phyloP scores from a whole-genome alignment of 2,113 vertebrate genomes.

The Progne subis region DNA sequence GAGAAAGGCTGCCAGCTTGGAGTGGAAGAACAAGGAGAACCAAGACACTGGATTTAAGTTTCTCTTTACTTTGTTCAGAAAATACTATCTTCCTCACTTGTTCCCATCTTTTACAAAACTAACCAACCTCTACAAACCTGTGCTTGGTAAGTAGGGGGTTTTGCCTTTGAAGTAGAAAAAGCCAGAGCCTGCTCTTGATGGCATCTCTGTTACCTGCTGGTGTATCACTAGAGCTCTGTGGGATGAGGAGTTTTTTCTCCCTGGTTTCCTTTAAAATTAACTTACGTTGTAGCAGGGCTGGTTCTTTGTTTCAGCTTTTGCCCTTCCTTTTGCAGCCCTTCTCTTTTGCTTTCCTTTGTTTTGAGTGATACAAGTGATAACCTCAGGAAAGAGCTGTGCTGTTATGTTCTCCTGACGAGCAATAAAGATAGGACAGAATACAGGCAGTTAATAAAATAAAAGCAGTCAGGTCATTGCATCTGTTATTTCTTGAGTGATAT shows the following conservation, averaged over 20 bases:
- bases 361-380: background rate
- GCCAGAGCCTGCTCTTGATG: background rate
- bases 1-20: conserved; percentile 91
- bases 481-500: background rate
- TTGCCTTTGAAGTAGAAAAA: background rate
- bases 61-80: conserved; percentile 95
- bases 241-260: background rate
- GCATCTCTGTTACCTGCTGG: background rate
- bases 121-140: conserved; percentile 96
- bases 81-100: conserved; percentile 96
- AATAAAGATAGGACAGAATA: background rate
- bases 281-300: background rate
- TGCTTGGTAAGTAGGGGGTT: conserved; percentile 87
- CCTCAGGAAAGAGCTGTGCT: background rate
- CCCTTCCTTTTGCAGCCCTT: background rate
- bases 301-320: background rate
- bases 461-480: background rate
- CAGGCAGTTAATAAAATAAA: background rate
- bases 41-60: conserved; percentile 97
- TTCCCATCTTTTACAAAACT: conserved; percentile 96
- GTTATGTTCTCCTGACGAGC: background rate
- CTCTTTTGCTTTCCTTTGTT: background rate
- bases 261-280: background rate
- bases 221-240: fast-evolving
- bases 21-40: conserved; percentile 95